These are phyloP conservation scores for Keiferia lycopersicella DNA, from an alignment of 2,888 invertebrate genomes.

Conservation along the genomic window DNA sequence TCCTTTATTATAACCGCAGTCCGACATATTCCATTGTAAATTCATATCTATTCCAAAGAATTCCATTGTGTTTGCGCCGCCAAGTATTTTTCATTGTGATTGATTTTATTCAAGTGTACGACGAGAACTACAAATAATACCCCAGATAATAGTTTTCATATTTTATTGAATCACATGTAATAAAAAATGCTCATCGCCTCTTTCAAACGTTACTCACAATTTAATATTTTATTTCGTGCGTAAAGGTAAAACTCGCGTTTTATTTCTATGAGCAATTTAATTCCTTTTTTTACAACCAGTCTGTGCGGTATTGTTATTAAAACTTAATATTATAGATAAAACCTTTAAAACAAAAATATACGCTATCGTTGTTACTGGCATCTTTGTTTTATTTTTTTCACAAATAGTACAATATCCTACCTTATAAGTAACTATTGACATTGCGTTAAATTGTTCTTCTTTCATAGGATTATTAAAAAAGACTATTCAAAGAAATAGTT, in stretches of 20 bases:
- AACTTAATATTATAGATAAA: neutral
- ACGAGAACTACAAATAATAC: conserved; percentile 33
- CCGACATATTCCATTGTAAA: too few relatives aligned
- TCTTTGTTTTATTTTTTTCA: neutral
- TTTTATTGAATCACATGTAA: conserved; percentile 65
- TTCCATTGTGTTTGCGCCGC: neutral
- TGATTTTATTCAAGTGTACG: neutral
- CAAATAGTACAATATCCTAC: too few relatives aligned
- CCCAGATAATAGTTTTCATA: conserved; percentile 40
- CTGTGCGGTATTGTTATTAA: conserved; percentile 32
- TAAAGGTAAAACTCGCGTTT: conserved; percentile 43
- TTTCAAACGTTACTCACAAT: conserved; percentile 33
- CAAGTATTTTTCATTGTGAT: neutral
- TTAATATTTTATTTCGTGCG: conserved; percentile 37
- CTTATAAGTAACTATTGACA: too few relatives aligned
- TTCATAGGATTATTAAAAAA: neutral
- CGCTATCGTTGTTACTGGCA: too few relatives aligned
- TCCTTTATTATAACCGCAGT: too few relatives aligned
- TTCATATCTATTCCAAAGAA: neutral
- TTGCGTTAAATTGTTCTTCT: too few relatives aligned
- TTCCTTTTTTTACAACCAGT: conserved; percentile 41
- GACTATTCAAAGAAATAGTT: too few relatives aligned
- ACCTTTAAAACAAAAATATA: too few relatives aligned
- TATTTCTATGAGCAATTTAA: conserved; percentile 50
- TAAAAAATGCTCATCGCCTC: conserved; percentile 50